Evolutionary conservation across 53 echinoderm and acorn worm species (phyloP).

Genomic region (Temnopleurus reevesii): DNA sequence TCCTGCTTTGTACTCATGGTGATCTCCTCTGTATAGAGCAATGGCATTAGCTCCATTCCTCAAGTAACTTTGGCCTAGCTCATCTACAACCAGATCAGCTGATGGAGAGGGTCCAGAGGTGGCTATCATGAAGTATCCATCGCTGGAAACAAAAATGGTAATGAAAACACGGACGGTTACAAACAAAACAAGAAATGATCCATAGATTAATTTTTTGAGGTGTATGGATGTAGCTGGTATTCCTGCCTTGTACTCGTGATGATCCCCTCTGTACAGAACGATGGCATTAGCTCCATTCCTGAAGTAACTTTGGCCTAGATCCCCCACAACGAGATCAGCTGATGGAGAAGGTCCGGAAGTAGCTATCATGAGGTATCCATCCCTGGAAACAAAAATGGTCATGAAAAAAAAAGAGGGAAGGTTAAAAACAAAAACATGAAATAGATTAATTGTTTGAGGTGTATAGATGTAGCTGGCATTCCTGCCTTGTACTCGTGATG

Average conservation of each 20-base stretch:
- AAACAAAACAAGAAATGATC: no score
- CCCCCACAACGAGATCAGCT: background rate
- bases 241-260: slow-evolving; percentile 51
- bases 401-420: no score
- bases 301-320: slow-evolving; percentile 37
- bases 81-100: background rate
- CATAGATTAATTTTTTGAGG: no score
- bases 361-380: slow-evolving; percentile 79
- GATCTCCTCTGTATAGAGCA: slow-evolving; percentile 76
- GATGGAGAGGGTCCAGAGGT: slow-evolving; percentile 26
- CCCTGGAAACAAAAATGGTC: slow-evolving; percentile 55
- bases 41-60: slow-evolving; percentile 71
- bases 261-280: slow-evolving; percentile 76
- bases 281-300: slow-evolving; percentile 71
- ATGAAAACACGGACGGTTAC: no score
- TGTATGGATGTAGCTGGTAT: slow-evolving; percentile 58
- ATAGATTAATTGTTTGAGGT: no score
- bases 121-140: slow-evolving; percentile 79
- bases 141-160: slow-evolving; percentile 55
- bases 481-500: slow-evolving; percentile 53
- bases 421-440: no score
- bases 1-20: slow-evolving; percentile 51
- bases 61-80: slow-evolving; percentile 36
- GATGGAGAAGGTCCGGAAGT: slow-evolving; percentile 23
- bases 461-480: slow-evolving; percentile 57